Base-by-base conservation (phyloP, 2,797 vertebrate genomes). In the Remorina albescens region DNA sequence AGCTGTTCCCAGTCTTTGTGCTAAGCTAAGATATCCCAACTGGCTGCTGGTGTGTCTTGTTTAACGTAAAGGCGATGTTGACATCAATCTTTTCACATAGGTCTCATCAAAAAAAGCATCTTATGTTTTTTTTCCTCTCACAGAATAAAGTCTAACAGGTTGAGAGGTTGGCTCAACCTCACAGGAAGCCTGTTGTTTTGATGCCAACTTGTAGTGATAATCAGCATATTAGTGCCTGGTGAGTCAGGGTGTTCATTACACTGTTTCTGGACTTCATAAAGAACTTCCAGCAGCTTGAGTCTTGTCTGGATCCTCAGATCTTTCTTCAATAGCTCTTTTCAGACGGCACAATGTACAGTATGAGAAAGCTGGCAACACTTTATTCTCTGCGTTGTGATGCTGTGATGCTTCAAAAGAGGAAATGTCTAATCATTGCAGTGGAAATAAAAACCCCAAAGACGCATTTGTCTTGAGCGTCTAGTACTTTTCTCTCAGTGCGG, bases 381-480 rank as follows among this genome's bases (percentile, higher is more conserved):
- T 87, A 54, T 85, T 83, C 67, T 67, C 68, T 28, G 23, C 54
- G 65, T 25, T 68, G 13, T 32, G 46, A 71, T 42, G 71, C 76
- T 81, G 70, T 71, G 80, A 85, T 70, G 58, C 83, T 69, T 42
- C 68, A 47, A 32, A 11, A 57, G 65, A 83, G 73, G 81, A 86
- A 87, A 72, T 55, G 81, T 90, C 78, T 85, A 76, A 88, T 92
- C 88, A 90, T 82, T 68, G 63, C 28, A 5, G 74, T 79, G 76
- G 57, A 78, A 84, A 85, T 72, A 87, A 81, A 82, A 82, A 82
- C 51, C 82, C 76, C 55, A 86, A 71, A 59, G 63, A 61, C 6
- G 41, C 86, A 89, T 91, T 91, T 87, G 88, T 90, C 87, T 89
- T 74, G 63, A 51, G 65, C 47, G n/a, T 57, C 82, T 74, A 50